A percentile compares a stretch with the other conserved stretches of the same genome.
Evolutionary conservation across 2,113 vertebrate genomes (phyloP).

Genomic region (Arizona elegans): DNA sequence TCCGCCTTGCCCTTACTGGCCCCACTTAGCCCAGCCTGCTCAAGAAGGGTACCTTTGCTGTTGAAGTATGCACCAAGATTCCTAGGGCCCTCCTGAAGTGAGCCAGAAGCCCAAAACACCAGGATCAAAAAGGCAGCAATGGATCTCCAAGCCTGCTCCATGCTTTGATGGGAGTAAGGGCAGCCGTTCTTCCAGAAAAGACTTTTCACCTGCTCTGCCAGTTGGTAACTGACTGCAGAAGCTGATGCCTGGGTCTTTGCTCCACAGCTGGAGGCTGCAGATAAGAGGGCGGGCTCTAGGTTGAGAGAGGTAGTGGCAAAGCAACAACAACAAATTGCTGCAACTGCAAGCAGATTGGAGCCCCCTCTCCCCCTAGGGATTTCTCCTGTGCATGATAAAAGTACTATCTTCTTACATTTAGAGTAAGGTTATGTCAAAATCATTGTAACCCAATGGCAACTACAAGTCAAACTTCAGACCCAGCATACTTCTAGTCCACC

Average conservation of each 20-base stretch:
- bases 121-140: background rate
- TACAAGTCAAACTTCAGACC: background rate
- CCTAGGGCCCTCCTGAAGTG: background rate
- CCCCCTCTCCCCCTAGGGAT: background rate
- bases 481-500: background rate
- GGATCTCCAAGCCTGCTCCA: background rate
- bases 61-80: background rate
- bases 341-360: background rate
- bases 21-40: background rate
- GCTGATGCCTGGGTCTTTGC: background rate
- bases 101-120: background rate
- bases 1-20: no score
- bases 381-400: background rate
- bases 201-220: background rate
- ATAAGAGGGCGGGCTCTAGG: background rate
- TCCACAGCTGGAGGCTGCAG: background rate
- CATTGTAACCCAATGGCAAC: no score
- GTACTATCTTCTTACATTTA: background rate
- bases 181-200: background rate
- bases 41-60: constrained; percentile 16
- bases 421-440: no score
- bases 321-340: background rate
- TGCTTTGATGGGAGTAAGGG: background rate
- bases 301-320: background rate
- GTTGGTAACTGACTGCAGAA: background rate